Percentiles rank a stretch among this genome's conserved stretches.
phyloP scores from a whole-genome alignment of 2,797 vertebrate genomes.

The Syngnathus acus region DNA sequence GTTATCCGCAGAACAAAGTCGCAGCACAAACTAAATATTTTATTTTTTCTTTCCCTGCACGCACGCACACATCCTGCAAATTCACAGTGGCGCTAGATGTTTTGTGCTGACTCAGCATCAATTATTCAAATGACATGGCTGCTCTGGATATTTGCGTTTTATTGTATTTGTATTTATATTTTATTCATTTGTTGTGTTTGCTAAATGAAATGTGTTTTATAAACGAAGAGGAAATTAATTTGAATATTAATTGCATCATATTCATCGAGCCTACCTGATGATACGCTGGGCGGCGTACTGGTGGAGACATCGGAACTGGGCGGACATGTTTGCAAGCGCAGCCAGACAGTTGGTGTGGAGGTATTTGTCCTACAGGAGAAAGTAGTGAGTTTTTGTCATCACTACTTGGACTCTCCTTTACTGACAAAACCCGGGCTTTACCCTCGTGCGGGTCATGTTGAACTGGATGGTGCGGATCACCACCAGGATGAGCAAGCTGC shows the following conservation, averaged over 20 bases:
- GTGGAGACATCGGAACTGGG: conserved; percentile 93
- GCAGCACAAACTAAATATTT: conserved; percentile 28
- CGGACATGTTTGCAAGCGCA: conserved; percentile 96
- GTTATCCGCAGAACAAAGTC: conserved; percentile 15
- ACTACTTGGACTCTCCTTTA: background rate
- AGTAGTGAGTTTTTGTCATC: background rate
- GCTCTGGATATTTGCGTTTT: conserved; percentile 9
- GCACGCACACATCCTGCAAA: conserved; percentile 7
- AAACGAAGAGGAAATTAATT: background rate
- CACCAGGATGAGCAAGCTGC: conserved; percentile 92
- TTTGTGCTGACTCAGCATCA: conserved; percentile 25
- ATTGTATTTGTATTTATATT: background rate
- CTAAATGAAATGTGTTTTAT: background rate
- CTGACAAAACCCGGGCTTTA: conserved; percentile 47
- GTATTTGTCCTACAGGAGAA: conserved; percentile 84
- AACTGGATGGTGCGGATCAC: conserved; percentile 98
- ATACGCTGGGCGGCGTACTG: conserved; percentile 98
- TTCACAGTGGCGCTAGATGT: conserved; percentile 26
- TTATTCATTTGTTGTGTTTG: conserved; percentile 1
- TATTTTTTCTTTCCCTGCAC: conserved; percentile 15
- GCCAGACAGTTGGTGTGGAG: conserved; percentile 97
- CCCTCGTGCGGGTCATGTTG: conserved; percentile 98
- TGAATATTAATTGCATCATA: background rate
- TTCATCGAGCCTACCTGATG: conserved; percentile 75
- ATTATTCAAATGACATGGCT: conserved; percentile 27